phyloP scores from a whole-genome alignment of 2,797 vertebrate species.

The Philypnodon macrostomus region DNA sequence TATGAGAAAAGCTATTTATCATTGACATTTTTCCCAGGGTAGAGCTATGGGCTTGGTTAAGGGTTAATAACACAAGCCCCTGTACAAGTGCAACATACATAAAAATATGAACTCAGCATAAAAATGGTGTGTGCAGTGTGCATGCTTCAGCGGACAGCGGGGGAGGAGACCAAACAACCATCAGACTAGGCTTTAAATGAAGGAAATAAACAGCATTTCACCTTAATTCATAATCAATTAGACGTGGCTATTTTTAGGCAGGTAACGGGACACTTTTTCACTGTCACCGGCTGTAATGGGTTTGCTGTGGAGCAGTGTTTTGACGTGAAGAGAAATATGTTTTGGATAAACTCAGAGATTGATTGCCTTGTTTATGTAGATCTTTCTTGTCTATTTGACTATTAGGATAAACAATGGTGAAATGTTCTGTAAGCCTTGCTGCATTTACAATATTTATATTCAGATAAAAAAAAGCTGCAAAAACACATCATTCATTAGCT shows the following conservation, averaged over 20 bases:
- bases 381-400: constrained; percentile 5
- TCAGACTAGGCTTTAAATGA: constrained; percentile 19
- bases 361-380: neutral
- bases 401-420: neutral
- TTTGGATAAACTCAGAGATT: neutral
- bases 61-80: constrained; percentile 28
- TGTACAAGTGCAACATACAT: constrained; percentile 44
- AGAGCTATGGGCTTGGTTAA: constrained; percentile 11
- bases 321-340: constrained; percentile 1
- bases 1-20: neutral
- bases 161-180: constrained; percentile 33
- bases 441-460: too few relatives aligned
- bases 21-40: constrained; percentile 18
- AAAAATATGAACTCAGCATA: constrained; percentile 59
- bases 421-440: too few relatives aligned
- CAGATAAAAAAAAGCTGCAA: too few relatives aligned
- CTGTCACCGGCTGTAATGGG: neutral
- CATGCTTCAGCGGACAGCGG: too few relatives aligned
- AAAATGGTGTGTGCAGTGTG: constrained; percentile 40
- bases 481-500: too few relatives aligned
- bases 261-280: neutral
- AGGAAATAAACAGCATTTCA: neutral
- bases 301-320: neutral
- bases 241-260: constrained; percentile 1
- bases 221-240: constrained; percentile 5